Evolutionary conservation across 2,113 vertebrate species (phyloP).

Genomic region (Salvelinus sp.): DNA sequence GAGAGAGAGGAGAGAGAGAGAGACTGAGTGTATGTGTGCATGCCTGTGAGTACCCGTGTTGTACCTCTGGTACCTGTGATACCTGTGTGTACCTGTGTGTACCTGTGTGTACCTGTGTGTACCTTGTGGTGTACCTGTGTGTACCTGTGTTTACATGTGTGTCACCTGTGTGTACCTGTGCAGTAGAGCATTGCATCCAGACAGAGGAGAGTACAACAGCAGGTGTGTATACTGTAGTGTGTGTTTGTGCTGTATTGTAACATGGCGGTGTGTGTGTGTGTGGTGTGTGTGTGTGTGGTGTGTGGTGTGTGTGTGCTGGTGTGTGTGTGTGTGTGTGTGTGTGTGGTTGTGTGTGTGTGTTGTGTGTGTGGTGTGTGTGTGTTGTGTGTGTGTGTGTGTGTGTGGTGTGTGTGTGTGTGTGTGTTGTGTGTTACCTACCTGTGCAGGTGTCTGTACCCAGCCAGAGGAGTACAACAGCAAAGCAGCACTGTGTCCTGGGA

Average conservation of each 20-base stretch:
- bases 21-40: background rate
- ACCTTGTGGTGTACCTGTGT: no score
- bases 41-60: background rate
- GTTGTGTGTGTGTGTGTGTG: slow-evolving; percentile 14
- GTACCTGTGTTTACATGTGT: background rate
- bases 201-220: slow-evolving; percentile 51
- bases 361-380: slow-evolving; percentile 12
- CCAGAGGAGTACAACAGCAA: slow-evolving; percentile 86
- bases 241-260: background rate
- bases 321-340: slow-evolving; percentile 13
- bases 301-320: background rate
- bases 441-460: slow-evolving; percentile 86
- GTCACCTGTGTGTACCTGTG: slow-evolving; percentile 5
- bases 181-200: slow-evolving; percentile 64
- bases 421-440: slow-evolving; percentile 28
- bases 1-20: background rate
- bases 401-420: background rate
- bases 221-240: slow-evolving; percentile 73
- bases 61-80: no score
- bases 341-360: background rate
- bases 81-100: no score
- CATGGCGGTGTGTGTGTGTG: slow-evolving; percentile 18
- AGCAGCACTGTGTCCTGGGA: slow-evolving; percentile 80
- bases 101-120: no score
- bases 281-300: slow-evolving; percentile 18